Percentiles rank a stretch among this genome's conserved stretches.
phyloP scores from a whole-genome alignment of 1,140 invertebrate genomes.

The Hylaeus volcanicus region DNA sequence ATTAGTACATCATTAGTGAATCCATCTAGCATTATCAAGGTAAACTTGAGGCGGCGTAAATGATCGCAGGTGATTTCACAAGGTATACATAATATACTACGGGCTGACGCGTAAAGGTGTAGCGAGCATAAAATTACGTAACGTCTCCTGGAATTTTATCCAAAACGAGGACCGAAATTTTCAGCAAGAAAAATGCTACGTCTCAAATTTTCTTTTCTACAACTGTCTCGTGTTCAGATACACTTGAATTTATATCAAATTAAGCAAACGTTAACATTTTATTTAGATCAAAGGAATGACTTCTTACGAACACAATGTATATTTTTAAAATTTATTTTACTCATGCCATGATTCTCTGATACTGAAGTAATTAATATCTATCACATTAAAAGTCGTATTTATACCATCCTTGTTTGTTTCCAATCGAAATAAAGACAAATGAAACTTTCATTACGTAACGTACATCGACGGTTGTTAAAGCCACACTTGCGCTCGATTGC shows the following conservation, averaged over 20 bases:
- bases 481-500: not conserved
- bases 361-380: too few relatives aligned
- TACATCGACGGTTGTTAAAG: not conserved
- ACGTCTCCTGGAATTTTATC: not conserved
- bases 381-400: too few relatives aligned
- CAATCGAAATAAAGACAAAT: too few relatives aligned
- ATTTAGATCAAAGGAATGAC: too few relatives aligned
- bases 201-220: not conserved
- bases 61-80: slow-evolving; percentile 34
- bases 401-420: too few relatives aligned
- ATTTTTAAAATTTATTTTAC: too few relatives aligned
- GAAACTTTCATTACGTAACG: not conserved
- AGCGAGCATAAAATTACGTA: not conserved
- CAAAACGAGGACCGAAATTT: not conserved
- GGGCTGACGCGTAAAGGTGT: not conserved
- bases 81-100: slow-evolving; percentile 26
- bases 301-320: too few relatives aligned
- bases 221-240: too few relatives aligned
- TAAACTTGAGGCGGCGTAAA: not conserved
- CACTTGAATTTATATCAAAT: not conserved
- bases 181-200: not conserved
- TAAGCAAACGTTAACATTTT: not conserved
- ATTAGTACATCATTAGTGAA: slow-evolving; percentile 7
- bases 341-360: too few relatives aligned
- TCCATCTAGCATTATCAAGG: not conserved